Evolutionary conservation across 1,140 invertebrate species (phyloP), one percentile per base, ranked within the genome.

Genomic region (Stegodyphus mimosarum): DNA sequence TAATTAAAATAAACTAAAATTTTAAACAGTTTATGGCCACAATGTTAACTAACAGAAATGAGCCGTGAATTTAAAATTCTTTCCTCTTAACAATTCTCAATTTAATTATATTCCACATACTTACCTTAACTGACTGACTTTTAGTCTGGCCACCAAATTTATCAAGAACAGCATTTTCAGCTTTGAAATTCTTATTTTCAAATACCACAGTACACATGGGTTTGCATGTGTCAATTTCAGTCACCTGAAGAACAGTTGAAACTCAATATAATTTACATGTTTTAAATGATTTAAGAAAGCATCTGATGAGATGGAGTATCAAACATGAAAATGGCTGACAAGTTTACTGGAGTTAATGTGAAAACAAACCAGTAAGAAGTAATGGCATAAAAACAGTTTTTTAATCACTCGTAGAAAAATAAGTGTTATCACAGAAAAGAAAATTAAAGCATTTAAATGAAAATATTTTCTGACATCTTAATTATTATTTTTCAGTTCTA

Each of bases 121-220:
- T 64, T 80, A 74, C 84, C 71, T 86, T 86, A 55, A 71, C 63
- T 90, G 95, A 95, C 81, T 71, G 70, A 50, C 17, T 70, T 87
- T 87, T 74, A 50, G 79, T 60, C 15, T 75, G 77, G 6, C 70
- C 77, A 33, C 81, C 87, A 74, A 86, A 83, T 71, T 89, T 87
- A 63, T 84, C 88, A 11, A 88, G 48, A 9, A 83, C 85, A 63
- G 79, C 86, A 84, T 88, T 89, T 83, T 89, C 88, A n/a, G 83
- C 78, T 83, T 88, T 89, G 89, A 95, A 96, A 89, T 97, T 97
- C 0, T 95, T 97, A 90, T 97, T 97, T 89, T 97, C 96, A 89
- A 97, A 97, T 83, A 97, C 96, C 55, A 97, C 94, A 0, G 96
- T 97, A 89, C 96, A 94, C 15, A 96, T 95, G 1, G 95, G 95